These are phyloP conservation scores for Aquatica leii DNA, from an alignment of 2,888 invertebrate genomes.

Conservation along the genomic window DNA sequence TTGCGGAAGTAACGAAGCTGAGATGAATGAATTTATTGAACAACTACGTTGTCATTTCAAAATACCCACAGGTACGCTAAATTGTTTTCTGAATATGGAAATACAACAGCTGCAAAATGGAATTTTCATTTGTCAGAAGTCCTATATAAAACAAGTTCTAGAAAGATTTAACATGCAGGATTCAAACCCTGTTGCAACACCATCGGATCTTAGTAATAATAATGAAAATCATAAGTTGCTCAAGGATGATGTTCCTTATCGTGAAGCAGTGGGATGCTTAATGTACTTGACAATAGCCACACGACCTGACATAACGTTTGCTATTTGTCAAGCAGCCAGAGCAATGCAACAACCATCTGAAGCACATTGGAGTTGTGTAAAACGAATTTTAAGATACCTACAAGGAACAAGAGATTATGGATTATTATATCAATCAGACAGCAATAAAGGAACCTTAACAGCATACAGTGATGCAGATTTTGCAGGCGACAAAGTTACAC, in stretches of 20 bases:
- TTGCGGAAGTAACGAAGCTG: slow-evolving; percentile 22
- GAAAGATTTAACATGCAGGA: slow-evolving; percentile 38
- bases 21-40: slow-evolving; percentile 35
- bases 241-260: slow-evolving; percentile 30
- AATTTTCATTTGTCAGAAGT: slow-evolving; percentile 32
- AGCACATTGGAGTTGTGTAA: slow-evolving; percentile 23
- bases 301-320: slow-evolving; percentile 36
- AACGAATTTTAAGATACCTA: slow-evolving; percentile 31
- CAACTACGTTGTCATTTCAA: slow-evolving; percentile 29
- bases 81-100: slow-evolving; percentile 28
- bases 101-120: slow-evolving; percentile 37
- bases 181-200: slow-evolving; percentile 40
- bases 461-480: too few species aligned
- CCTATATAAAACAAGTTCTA: slow-evolving; percentile 25
- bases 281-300: slow-evolving; percentile 37
- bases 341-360: slow-evolving; percentile 10
- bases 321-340: slow-evolving; percentile 12
- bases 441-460: too few species aligned
- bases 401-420: slow-evolving; percentile 21
- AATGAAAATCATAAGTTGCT: slow-evolving; percentile 16
- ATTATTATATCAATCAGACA: neutral
- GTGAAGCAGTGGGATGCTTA: slow-evolving; percentile 39
- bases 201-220: slow-evolving; percentile 26
- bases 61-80: slow-evolving; percentile 19
- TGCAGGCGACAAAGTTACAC: too few species aligned